phyloP scores from a whole-genome alignment of 2,888 invertebrate genomes.

The Diploptera punctata region DNA sequence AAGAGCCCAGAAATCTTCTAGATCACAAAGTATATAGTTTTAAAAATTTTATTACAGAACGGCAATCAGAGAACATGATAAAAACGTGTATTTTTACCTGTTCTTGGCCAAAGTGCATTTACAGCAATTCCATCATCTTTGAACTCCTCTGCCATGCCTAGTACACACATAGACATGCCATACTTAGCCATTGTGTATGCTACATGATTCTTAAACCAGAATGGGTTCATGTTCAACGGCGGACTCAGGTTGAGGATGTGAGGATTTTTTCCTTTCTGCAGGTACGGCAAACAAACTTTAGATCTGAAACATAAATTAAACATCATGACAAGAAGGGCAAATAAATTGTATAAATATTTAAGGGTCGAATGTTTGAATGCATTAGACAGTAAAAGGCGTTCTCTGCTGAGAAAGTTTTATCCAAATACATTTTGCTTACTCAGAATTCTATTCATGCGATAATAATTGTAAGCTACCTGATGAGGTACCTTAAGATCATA shows the following conservation, averaged over 20 bases:
- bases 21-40: no score
- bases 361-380: no score
- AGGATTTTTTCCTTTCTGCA: slow-evolving; percentile 86
- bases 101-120: slow-evolving; percentile 96
- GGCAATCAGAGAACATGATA: no score
- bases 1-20: no score
- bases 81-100: slow-evolving; percentile 63
- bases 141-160: slow-evolving; percentile 97
- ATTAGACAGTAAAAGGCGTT: no score
- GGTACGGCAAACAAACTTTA: slow-evolving; percentile 85
- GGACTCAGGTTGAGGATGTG: slow-evolving; percentile 96
- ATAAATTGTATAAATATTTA: no score
- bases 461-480: no score
- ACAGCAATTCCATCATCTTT: slow-evolving; percentile 83
- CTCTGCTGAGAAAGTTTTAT: no score
- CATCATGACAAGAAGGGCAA: no score
- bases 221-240: slow-evolving; percentile 85
- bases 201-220: slow-evolving; percentile 91
- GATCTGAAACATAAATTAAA: slow-evolving; percentile 67
- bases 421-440: no score
- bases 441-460: no score
- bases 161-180: slow-evolving; percentile 98
- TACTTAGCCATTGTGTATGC: slow-evolving; percentile 99
- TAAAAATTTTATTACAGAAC: background rate
- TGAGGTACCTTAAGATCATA: no score